phyloP scores from a whole-genome alignment of 1,140 invertebrate species.

The Galleria mellonella region DNA sequence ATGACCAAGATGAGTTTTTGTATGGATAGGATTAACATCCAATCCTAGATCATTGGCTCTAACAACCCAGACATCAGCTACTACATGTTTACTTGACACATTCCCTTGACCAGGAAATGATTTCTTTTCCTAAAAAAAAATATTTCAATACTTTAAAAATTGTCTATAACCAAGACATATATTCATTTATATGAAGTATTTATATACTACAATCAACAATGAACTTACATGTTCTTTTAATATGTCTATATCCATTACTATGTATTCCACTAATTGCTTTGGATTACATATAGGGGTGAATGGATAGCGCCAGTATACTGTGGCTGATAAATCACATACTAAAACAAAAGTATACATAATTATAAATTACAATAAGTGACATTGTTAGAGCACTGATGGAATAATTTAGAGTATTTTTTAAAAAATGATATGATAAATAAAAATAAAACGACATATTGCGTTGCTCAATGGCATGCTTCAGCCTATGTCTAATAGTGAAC shows the following conservation, averaged over 20 bases:
- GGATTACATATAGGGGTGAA: slow-evolving; percentile 92
- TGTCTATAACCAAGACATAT: no score
- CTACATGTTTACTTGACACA: slow-evolving; percentile 89
- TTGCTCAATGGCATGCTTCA: no score
- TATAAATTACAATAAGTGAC: background rate
- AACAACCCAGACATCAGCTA: slow-evolving; percentile 96
- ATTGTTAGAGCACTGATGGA: no score
- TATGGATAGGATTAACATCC: slow-evolving; percentile 88
- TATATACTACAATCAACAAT: background rate
- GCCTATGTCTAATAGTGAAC: no score
- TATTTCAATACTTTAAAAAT: no score
- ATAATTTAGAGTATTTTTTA: no score
- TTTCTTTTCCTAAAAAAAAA: slow-evolving; percentile 76
- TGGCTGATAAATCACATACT: slow-evolving; percentile 91
- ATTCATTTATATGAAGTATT: no score
- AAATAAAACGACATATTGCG: no score
- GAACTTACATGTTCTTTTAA: slow-evolving; percentile 80
- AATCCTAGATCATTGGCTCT: slow-evolving; percentile 91
- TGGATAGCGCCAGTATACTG: slow-evolving; percentile 89
- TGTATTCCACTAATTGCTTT: slow-evolving; percentile 94
- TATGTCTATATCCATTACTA: slow-evolving; percentile 95
- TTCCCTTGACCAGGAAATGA: slow-evolving; percentile 90
- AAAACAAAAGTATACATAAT: slow-evolving; percentile 17
- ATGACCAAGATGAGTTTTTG: slow-evolving; percentile 95
- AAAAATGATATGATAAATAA: no score